These are phyloP conservation scores for Micrastur ruficollis DNA, from an alignment of 2,797 vertebrate species.

Conservation along the genomic window DNA sequence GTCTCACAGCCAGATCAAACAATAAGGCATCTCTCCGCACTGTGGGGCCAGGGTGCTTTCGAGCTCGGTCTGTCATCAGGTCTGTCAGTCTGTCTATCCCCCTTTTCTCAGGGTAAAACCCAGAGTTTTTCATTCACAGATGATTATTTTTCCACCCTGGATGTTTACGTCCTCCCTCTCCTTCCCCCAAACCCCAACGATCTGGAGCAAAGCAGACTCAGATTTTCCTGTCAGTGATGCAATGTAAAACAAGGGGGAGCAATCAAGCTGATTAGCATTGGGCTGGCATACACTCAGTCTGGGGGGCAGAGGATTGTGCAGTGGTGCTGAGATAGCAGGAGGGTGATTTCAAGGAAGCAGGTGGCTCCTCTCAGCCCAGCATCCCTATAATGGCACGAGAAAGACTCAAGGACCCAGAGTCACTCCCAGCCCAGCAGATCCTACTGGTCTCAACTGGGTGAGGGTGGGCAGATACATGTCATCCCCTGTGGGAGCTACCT, in stretches of 20 bases:
- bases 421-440: background rate
- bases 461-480: background rate
- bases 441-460: background rate
- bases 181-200: background rate
- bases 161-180: background rate
- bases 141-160: background rate
- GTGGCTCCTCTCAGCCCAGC: background rate
- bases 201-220: background rate
- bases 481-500: rapidly evolving
- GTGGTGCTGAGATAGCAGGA: background rate
- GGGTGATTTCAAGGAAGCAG: background rate
- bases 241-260: background rate
- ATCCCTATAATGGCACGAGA: background rate
- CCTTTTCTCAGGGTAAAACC: background rate
- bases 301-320: background rate
- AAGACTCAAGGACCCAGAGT: background rate
- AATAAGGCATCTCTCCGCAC: constrained; percentile 38
- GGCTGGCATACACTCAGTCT: background rate
- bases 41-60: background rate
- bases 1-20: constrained; percentile 51
- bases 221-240: background rate
- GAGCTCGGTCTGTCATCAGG: background rate
- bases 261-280: background rate
- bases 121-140: background rate
- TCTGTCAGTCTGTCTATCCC: background rate